Conservation (phyloP, 2,888 invertebrate species). For the Hyalella azteca region DNA sequence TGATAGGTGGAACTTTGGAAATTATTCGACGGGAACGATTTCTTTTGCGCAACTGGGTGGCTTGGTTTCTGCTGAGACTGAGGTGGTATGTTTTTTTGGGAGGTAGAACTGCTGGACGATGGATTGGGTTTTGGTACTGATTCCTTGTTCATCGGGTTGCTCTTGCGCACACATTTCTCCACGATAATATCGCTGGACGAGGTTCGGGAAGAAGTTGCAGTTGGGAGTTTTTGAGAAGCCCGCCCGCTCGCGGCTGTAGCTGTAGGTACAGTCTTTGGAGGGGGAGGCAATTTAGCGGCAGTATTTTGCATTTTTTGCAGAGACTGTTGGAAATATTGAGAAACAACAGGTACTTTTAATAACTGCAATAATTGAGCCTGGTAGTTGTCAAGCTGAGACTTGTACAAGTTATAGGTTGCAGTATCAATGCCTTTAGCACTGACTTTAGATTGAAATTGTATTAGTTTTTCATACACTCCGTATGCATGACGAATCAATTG, state of each 20-base stretch:
- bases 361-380: conserved; percentile 49
- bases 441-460: conserved; percentile 42
- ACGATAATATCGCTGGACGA: conserved; percentile 15
- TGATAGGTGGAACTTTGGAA: background rate
- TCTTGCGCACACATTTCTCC: conserved; percentile 8
- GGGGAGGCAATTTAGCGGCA: conserved; percentile 48
- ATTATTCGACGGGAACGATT: background rate
- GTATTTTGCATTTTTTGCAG: conserved; percentile 45
- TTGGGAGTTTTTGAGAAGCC: background rate
- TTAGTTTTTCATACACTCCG: conserved; percentile 50
- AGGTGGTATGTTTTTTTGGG: background rate
- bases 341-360: conserved; percentile 47
- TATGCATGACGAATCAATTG: conserved; percentile 49
- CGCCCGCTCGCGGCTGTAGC: background rate
- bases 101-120: too few species aligned
- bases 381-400: conserved; percentile 46
- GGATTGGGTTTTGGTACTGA: background rate
- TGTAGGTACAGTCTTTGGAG: background rate
- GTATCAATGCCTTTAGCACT: conserved; percentile 44
- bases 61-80: background rate
- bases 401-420: conserved; percentile 19
- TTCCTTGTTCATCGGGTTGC: background rate
- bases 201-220: background rate
- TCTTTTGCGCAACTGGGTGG: background rate
- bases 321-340: conserved; percentile 53